A percentile compares a stretch with the other conserved stretches of the same genome.
Conservation (phyloP, 2,888 invertebrate genomes). For the Toxonevra muliebris region DNA sequence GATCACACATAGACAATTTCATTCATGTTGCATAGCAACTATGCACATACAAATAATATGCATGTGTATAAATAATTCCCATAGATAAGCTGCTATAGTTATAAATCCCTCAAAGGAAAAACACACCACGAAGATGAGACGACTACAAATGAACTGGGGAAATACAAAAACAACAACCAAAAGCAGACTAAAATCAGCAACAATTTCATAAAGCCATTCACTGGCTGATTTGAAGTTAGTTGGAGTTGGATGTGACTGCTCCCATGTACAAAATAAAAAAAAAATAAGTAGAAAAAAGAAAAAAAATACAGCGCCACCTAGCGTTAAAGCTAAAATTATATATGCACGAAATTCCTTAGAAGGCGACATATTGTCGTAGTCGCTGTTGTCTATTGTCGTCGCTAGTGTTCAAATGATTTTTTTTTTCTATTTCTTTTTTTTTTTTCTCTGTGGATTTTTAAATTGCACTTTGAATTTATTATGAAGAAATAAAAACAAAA, state of each 20-base stretch:
- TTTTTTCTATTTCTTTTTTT: background rate
- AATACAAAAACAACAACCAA: no score
- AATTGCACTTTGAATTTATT: background rate
- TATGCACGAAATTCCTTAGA: slow-evolving; percentile 7
- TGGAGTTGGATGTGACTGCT: no score
- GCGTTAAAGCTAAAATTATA: background rate
- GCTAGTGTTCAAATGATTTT: background rate
- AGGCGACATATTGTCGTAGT: slow-evolving; percentile 15
- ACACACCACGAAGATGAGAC: no score
- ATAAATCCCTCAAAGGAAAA: no score
- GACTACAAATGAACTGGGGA: no score
- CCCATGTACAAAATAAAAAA: background rate
- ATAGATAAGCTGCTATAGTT: no score
- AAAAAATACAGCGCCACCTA: background rate
- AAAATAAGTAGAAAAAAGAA: no score
- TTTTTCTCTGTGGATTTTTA: background rate
- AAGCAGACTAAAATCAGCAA: background rate
- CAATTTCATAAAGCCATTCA: background rate
- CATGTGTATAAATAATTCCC: no score
- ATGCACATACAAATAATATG: background rate
- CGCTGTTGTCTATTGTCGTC: background rate
- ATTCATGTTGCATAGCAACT: no score
- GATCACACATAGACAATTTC: background rate
- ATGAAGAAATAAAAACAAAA: background rate
- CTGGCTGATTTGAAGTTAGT: no score